Base-by-base conservation (phyloP, 30 jellyfish, hydroid and myxozoan species). In the Thelohanellus kitauei region DNA sequence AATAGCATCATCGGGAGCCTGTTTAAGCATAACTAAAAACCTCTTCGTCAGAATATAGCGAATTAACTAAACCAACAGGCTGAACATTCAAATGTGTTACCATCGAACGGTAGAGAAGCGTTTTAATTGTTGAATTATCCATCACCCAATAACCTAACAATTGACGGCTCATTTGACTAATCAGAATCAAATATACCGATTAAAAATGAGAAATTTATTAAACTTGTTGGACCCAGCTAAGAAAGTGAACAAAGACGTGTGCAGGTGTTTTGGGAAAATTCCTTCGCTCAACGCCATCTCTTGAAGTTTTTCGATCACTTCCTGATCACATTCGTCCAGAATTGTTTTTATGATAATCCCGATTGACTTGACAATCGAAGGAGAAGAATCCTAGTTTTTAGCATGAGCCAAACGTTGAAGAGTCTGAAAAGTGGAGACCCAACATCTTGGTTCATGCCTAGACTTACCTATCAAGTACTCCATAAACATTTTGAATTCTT, bases 321-420 rank as follows among this genome's bases (percentile, higher is more conserved):
- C 91, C 1, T 58, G 86, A 38, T 62, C 84, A 17, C 86, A 84
- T 50, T 71, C 91, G 75, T 67, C 86, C 23, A 71, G 60, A 8
- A 71, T 83, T 9, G 91, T 84, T 41, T 71, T 59, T 86, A 71
- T 71, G 18, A 71, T 80, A 85, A 71, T 59, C 5, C 91, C 91
- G 33, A 86, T 86, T 17, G 86, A 85, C 40, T 71, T 71, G 25
- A 71, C 91, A 25, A 71, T 58, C 0, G 91, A 85, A 5, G 56
- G 56, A 10, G 91, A 71, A 10, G 84, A 86, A 50, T 71, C 84
- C 91, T 71, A 33, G 2, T 29, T 25, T 21, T 20, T 18, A 1
- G 21, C 2, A 4, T 11, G 39, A 17, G 5, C 15, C 34, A 29
- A 35, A 67, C 90, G 63, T 52, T 73, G 44, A 67, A 67, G 17